phyloP scores from a whole-genome alignment of 2,888 invertebrate genomes.

The Cetonia aurata region DNA sequence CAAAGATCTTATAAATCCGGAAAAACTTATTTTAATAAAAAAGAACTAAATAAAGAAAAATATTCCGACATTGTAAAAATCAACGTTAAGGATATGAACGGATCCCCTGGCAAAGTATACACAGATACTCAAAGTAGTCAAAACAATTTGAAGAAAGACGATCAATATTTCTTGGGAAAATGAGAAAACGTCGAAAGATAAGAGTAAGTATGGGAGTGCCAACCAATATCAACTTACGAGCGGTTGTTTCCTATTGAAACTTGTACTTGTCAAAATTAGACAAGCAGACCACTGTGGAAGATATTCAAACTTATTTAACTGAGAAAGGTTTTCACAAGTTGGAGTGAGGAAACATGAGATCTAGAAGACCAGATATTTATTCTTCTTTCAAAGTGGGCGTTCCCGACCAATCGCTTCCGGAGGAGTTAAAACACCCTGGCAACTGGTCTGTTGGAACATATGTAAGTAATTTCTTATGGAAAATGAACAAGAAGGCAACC shows the following conservation, averaged over 20 bases:
- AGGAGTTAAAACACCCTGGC: neutral
- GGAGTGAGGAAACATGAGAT: neutral
- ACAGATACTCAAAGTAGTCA: too few species aligned
- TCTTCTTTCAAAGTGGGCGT: slow-evolving; percentile 14
- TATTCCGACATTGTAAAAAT: too few species aligned
- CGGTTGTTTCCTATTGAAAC: slow-evolving; percentile 2
- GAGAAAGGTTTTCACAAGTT: neutral
- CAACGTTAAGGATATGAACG: too few species aligned
- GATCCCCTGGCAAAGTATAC: too few species aligned
- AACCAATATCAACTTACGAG: slow-evolving; percentile 1
- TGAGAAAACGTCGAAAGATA: neutral
- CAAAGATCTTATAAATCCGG: too few species aligned
- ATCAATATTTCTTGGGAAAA: neutral
- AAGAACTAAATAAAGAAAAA: too few species aligned
- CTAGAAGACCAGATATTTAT: slow-evolving; percentile 2
- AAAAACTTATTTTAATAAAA: too few species aligned
- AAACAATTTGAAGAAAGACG: too few species aligned
- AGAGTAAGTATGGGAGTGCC: neutral
- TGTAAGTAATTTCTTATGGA: slow-evolving; percentile 8
- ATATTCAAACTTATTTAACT: slow-evolving; percentile 1
- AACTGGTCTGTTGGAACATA: slow-evolving; percentile 3
- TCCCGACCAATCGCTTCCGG: neutral
- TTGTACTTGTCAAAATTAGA: slow-evolving; percentile 15
- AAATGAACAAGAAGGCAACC: slow-evolving; percentile 6
- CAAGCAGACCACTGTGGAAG: neutral